Conservation (phyloP, 1,140 invertebrate species). For the Ctenoplectra terminalis region DNA sequence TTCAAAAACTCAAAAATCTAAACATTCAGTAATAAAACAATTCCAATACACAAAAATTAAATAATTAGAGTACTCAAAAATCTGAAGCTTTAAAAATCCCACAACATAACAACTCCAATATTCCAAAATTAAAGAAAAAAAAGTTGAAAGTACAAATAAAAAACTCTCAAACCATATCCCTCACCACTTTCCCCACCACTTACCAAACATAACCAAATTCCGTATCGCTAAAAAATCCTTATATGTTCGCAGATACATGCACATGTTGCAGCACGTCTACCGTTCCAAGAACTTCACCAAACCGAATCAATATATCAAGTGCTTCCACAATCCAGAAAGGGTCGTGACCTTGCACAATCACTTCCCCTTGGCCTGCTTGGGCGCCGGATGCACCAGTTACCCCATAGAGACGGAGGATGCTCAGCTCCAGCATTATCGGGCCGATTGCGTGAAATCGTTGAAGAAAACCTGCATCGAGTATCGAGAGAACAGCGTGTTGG, state of each 20-base stretch:
- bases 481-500: constrained; percentile 91
- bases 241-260: constrained; percentile 88
- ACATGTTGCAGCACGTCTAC: constrained; percentile 97
- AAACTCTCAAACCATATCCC: too few relatives aligned
- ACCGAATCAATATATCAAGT: constrained; percentile 96
- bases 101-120: too few relatives aligned
- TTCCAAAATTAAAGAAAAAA: too few relatives aligned
- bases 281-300: constrained; percentile 95
- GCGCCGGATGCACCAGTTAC: constrained; percentile 93
- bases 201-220: too few relatives aligned
- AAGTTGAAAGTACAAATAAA: too few relatives aligned
- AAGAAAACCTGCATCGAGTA: constrained; percentile 94
- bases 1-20: too few relatives aligned
- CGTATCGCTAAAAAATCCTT: constrained; percentile 3
- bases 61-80: too few relatives aligned
- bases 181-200: too few relatives aligned
- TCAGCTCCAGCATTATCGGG: constrained; percentile 96
- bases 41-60: too few relatives aligned
- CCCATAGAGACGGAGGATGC: constrained; percentile 92
- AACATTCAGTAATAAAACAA: too few relatives aligned
- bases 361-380: constrained; percentile 94
- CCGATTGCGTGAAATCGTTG: constrained; percentile 94
- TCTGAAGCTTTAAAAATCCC: too few relatives aligned
- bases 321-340: constrained; percentile 95
- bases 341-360: constrained; percentile 96